phyloP scores from a whole-genome alignment of 2,888 invertebrate genomes.

The Ochropleura leucogaster region DNA sequence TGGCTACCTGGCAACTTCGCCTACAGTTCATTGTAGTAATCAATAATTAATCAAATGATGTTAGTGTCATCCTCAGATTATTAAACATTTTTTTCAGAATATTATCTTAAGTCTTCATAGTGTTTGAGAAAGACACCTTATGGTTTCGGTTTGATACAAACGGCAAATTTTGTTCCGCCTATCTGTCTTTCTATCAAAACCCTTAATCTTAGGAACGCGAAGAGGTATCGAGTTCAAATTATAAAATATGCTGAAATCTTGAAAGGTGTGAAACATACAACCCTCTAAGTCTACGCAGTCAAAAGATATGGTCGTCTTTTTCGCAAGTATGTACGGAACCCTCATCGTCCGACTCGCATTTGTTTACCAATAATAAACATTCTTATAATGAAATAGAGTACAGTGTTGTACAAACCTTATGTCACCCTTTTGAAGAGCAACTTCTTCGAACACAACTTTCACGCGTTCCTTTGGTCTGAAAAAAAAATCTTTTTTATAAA shows the following conservation, averaged over 20 bases:
- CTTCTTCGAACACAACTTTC: conserved; percentile 95
- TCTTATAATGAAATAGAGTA: neutral
- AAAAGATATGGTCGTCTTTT: too few relatives aligned
- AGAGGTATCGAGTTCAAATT: too few relatives aligned
- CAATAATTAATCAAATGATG: too few relatives aligned
- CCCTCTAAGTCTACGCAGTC: too few relatives aligned
- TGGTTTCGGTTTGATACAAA: conserved; percentile 40
- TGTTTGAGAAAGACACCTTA: conserved; percentile 47
- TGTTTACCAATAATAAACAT: neutral
- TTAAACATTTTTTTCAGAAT: conserved; percentile 53
- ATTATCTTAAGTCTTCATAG: conserved; percentile 58
- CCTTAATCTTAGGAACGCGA: too few relatives aligned
- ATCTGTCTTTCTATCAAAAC: too few relatives aligned
- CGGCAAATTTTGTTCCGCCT: neutral
- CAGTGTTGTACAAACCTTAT: conserved; percentile 90
- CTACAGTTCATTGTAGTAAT: neutral
- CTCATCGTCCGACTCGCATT: too few relatives aligned
- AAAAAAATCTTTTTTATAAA: conserved; percentile 73
- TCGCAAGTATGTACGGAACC: too few relatives aligned
- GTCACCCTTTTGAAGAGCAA: conserved; percentile 94
- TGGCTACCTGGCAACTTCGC: conserved; percentile 6
- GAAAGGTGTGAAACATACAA: too few relatives aligned
- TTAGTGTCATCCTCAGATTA: conserved; percentile 38
- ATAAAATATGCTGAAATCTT: too few relatives aligned
- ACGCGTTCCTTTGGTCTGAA: conserved; percentile 94